Evolutionary conservation across 2,888 invertebrate species (phyloP), one percentile per base, ranked within the genome.

Genomic region (Oscheius sp.): DNA sequence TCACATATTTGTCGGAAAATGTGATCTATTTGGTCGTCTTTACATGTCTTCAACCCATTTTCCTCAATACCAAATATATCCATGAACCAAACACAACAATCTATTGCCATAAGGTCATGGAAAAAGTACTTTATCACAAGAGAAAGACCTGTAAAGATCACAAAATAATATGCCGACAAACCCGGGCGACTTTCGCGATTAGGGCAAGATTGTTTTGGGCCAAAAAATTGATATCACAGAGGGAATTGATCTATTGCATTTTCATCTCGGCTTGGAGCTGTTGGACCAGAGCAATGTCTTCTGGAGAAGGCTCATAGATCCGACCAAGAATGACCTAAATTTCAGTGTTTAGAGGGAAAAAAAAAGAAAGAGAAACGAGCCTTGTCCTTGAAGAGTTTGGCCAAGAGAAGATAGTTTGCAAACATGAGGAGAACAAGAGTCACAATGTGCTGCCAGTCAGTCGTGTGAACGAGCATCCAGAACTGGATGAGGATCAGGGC

Each of bases 361-460:
- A 21, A 21, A 21, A 21, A 21, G 21, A 21, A 21, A 21, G 21
- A 0, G 0, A 21, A 21, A 21, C 21, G 21, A 21, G 21, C 81
- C 66, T 80, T 79, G 55, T 84, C 95, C 58, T 96, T 92, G 47
- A 94, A 92, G 82, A 96, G 92, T 90, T 95, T 95, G 90, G 95
- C 97, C 59, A 97, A 92, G 0, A 95, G 94, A 88, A 94, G 94
- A 90, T 96, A 96, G 90, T 96, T 96, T 79, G 94, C 94, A 88
- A 96, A 93, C 50, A 96, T 92, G 62, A 97, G 91, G 76, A 96
- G 92, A 4, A 94, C 93, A 85, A 96, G 92, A 1, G 96, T 94
- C 62, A 96, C 90, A 76, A 96, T 93, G 89, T 95, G 94, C 91
- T 96, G 94, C 97, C 97, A 98, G 84, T 95, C 94, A 53, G 93